Base-by-base conservation (phyloP, 1,140 invertebrate genomes). In the Brachionus paranguensis region DNA sequence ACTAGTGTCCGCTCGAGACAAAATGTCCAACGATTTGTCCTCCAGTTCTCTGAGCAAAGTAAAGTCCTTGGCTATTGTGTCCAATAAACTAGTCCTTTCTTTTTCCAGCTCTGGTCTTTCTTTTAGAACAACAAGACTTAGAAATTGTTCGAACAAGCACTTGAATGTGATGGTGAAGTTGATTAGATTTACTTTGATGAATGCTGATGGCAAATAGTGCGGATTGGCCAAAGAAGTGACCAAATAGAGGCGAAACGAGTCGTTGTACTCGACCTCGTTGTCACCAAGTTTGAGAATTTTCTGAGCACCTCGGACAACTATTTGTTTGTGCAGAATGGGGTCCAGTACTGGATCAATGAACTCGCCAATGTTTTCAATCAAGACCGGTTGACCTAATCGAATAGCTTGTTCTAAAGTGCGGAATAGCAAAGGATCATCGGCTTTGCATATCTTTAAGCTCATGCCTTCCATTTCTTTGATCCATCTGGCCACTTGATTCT, bases 401-500 rank as follows among this genome's bases (percentile, higher is more conserved):
- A 90, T 85, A 85, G 88, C 89, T 85, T 90, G 89, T 85, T 90
- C 89, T 12, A 90, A 85, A 20, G 88, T 85, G 43, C 86, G 85
- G 84, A 88, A 90, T 85, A 81, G 12, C 10, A 64, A 87, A 24
- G 87, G 86, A 81, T 89, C 88, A 7, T 86, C 86, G 8, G 87
- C 88, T 41, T 86, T 81, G 2, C 88, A 86, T 20, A 87, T 85
- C 84, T 88, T 88, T 53, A 89, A 85, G 17, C 85, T 55, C 3
- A 64, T 29, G 11, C 88, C 88, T 85, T 89, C 88, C 86, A 87
- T 88, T 83, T 88, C 86, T 60, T 85, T 85, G 33, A 89, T 87
- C 68, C 64, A 83, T 41, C 60, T 43, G 53, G 84, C 17, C 43
- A 88, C 93, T 89, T 96, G 94, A 87, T 95, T 94, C 88, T 96